These are phyloP conservation scores for Apodemia zela DNA, from an alignment of 2,888 invertebrate genomes.

Conservation along the genomic window DNA sequence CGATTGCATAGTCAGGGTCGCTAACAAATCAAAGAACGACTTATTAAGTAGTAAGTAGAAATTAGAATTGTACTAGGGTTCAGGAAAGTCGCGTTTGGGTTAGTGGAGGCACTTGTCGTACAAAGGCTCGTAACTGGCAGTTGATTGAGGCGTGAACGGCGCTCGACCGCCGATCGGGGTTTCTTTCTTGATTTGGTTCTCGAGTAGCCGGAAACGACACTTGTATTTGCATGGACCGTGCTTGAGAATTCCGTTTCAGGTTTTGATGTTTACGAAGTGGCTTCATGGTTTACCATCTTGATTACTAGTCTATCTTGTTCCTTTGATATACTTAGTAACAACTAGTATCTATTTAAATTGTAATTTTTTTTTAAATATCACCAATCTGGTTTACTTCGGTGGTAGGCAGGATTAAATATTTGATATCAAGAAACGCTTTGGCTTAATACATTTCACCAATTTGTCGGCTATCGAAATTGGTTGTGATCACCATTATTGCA, in stretches of 20 bases:
- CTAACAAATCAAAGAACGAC: too few relatives aligned
- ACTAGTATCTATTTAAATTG: background rate
- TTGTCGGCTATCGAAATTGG: too few relatives aligned
- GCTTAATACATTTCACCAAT: too few relatives aligned
- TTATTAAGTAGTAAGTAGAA: background rate
- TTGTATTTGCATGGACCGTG: constrained; percentile 74
- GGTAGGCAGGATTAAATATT: too few relatives aligned
- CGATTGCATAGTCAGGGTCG: too few relatives aligned
- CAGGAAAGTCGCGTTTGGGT: constrained; percentile 28
- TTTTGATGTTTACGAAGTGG: constrained; percentile 19
- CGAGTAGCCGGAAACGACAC: constrained; percentile 74
- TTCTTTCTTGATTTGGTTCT: constrained; percentile 77
- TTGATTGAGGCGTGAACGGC: constrained; percentile 78
- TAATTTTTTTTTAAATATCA: too few relatives aligned
- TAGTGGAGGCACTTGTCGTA: constrained; percentile 56
- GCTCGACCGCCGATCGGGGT: constrained; percentile 64
- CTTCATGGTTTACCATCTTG: constrained; percentile 6
- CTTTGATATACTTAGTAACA: background rate
- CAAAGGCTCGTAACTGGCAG: constrained; percentile 69
- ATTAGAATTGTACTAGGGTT: constrained; percentile 11
- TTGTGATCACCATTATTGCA: too few relatives aligned
- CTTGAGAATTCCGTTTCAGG: constrained; percentile 50
- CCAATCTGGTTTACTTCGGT: too few relatives aligned
- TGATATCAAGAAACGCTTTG: too few relatives aligned
- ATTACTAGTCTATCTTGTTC: background rate